Evolutionary conservation across 1,140 invertebrate species (phyloP).

Genomic region (Drosophila equinoxialis): DNA sequence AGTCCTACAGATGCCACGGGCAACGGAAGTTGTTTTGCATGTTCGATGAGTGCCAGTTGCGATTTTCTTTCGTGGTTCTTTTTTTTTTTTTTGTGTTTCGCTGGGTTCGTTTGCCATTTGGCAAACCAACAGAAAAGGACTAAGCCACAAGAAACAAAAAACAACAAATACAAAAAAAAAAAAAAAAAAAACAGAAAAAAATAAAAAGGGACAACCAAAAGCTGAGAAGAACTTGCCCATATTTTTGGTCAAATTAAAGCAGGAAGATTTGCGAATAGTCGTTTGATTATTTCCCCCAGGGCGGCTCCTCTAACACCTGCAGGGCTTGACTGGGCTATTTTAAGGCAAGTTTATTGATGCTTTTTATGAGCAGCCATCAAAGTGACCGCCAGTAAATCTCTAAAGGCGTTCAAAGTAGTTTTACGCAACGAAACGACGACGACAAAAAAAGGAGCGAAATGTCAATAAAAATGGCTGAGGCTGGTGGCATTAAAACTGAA

Average conservation of each 20-base stretch:
- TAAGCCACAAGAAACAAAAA: no score
- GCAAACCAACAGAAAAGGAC: no score
- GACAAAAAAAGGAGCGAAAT: conserved; percentile 32
- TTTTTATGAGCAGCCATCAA: conserved; percentile 40
- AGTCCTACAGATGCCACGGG: conserved; percentile 13
- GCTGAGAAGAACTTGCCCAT: not conserved
- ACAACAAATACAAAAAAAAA: no score
- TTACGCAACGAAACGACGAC: conserved; percentile 30
- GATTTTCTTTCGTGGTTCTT: conserved; percentile 9
- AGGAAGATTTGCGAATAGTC: not conserved
- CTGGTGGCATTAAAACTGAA: conserved; percentile 2
- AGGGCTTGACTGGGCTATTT: conserved; percentile 17
- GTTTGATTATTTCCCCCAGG: conserved; percentile 5
- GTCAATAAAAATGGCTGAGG: conserved; percentile 41
- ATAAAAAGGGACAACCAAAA: not conserved
- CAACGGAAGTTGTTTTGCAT: conserved; percentile 34
- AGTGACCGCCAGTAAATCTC: conserved; percentile 34
- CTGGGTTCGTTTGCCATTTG: not conserved
- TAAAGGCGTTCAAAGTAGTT: conserved; percentile 49
- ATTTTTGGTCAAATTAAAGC: conserved; percentile 2
- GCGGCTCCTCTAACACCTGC: conserved; percentile 31
- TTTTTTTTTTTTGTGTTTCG: not conserved
- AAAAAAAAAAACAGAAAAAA: no score
- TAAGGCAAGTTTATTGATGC: conserved; percentile 43
- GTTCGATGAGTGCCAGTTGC: conserved; percentile 23